These are phyloP conservation scores for Eilema depressum DNA, from an alignment of 2,888 invertebrate genomes.

Conservation along the genomic window DNA sequence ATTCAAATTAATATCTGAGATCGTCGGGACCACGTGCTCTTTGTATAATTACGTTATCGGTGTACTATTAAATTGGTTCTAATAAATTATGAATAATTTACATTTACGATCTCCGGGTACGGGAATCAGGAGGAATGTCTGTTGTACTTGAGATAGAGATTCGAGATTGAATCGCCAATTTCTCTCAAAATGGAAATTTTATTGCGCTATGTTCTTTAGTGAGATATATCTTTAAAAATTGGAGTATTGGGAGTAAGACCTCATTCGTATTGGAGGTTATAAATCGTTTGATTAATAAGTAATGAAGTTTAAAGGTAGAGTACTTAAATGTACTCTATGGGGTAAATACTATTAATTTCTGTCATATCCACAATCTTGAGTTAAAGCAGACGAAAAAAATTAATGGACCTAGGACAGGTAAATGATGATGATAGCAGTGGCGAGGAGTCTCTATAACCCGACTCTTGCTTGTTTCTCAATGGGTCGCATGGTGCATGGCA, in stretches of 20 bases:
- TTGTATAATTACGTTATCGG: constrained; percentile 36
- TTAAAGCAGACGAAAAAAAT: neutral
- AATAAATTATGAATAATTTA: constrained; percentile 35
- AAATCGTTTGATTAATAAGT: too few species aligned
- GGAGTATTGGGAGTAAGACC: neutral
- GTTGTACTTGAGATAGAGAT: neutral
- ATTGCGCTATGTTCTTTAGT: neutral
- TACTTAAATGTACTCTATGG: too few species aligned
- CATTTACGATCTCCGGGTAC: constrained; percentile 3
- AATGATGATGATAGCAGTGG: too few species aligned
- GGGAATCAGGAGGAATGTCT: constrained; percentile 10
- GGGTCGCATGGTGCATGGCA: too few species aligned
- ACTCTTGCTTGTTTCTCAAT: too few species aligned
- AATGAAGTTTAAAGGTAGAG: too few species aligned
- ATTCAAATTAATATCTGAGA: constrained; percentile 50
- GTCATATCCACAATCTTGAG: neutral
- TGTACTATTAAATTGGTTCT: constrained; percentile 42
- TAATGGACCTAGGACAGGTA: neutral
- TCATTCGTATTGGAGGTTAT: neutral
- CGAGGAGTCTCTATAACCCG: too few species aligned
- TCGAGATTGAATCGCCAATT: neutral
- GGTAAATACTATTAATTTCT: too few species aligned
- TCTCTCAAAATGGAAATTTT: neutral
- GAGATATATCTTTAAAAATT: neutral
- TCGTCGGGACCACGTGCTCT: constrained; percentile 42